These are phyloP conservation scores for Enchytraeus crypticus DNA, from an alignment of 2,888 invertebrate genomes.

Conservation along the genomic window DNA sequence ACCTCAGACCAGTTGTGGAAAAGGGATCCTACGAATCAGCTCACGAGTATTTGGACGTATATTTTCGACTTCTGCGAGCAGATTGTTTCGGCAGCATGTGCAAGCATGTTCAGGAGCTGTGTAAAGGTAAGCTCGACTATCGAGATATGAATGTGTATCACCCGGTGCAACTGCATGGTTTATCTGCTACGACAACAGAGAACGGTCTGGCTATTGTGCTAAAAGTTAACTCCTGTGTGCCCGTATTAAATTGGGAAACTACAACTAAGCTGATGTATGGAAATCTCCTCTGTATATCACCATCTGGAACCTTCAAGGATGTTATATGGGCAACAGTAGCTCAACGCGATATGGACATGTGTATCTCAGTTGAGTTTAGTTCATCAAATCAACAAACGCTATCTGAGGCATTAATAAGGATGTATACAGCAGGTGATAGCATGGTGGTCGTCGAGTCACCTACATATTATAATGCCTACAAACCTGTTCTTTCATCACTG, in stretches of 20 bases:
- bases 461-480: conserved; percentile 69
- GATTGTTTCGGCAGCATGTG: conserved; percentile 17
- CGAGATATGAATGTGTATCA: conserved; percentile 22
- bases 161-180: conserved; percentile 3
- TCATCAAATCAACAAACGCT: conserved; percentile 7
- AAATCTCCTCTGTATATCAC: conserved; percentile 22
- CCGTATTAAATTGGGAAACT: conserved; percentile 14
- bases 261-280: conserved; percentile 19
- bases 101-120: conserved; percentile 6
- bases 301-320: conserved; percentile 16
- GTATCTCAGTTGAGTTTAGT: too few relatives aligned
- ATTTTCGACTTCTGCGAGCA: conserved; percentile 20
- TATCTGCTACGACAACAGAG: background rate
- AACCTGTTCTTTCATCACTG: conserved; percentile 62
- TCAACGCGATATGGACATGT: conserved; percentile 16
- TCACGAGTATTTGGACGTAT: conserved; percentile 17
- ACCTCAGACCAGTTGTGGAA: background rate
- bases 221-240: conserved; percentile 6
- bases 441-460: conserved; percentile 62
- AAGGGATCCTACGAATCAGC: conserved; percentile 10
- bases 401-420: conserved; percentile 1
- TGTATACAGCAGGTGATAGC: background rate
- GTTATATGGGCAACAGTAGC: conserved; percentile 22
- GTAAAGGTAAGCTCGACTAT: conserved; percentile 13
- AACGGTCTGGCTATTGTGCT: conserved; percentile 14